Evolutionary conservation across 2,888 invertebrate species (phyloP).

Genomic region (Lagria hirta): DNA sequence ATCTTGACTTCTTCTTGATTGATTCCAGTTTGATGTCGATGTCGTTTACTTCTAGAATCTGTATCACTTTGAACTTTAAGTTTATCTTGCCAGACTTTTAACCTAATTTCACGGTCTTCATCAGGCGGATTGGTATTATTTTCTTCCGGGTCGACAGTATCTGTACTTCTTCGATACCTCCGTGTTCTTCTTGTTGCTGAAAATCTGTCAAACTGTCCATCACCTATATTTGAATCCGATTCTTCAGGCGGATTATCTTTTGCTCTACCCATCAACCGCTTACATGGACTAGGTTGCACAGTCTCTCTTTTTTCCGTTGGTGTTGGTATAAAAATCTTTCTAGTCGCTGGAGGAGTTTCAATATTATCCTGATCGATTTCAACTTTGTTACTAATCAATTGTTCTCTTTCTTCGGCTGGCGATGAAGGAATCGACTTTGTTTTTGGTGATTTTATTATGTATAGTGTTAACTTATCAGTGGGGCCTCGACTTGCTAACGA

Average conservation of each 20-base stretch:
- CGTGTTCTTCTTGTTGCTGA: constrained; percentile 80
- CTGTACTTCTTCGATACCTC: constrained; percentile 70
- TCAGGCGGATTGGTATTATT: constrained; percentile 49
- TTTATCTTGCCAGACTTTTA: constrained; percentile 72
- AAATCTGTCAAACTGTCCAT: constrained; percentile 82
- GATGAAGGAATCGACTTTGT: constrained; percentile 31
- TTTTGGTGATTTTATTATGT: constrained; percentile 57
- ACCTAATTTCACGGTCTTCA: constrained; percentile 57
- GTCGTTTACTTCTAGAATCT: constrained; percentile 52
- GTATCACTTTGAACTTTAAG: constrained; percentile 54
- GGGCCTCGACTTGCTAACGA: constrained; percentile 57
- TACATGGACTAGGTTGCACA: constrained; percentile 57
- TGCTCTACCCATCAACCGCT: constrained; percentile 54
- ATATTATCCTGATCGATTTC: constrained; percentile 90
- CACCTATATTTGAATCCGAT: constrained; percentile 59
- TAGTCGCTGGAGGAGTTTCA: constrained; percentile 82
- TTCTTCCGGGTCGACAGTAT: constrained; percentile 60
- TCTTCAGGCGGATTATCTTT: constrained; percentile 48
- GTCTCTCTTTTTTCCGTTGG: constrained; percentile 59
- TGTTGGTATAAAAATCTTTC: constrained; percentile 67
- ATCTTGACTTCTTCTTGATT: constrained; percentile 71
- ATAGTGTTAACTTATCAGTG: constrained; percentile 62
- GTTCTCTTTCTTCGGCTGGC: constrained; percentile 32
- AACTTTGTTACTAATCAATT: constrained; percentile 62
- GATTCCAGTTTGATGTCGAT: constrained; percentile 68